Percentiles rank a stretch among this genome's conserved stretches.
These are phyloP conservation scores for Henricia sp. DNA, from an alignment of 53 echinoderm and acorn worm genomes.

Conservation along the genomic window DNA sequence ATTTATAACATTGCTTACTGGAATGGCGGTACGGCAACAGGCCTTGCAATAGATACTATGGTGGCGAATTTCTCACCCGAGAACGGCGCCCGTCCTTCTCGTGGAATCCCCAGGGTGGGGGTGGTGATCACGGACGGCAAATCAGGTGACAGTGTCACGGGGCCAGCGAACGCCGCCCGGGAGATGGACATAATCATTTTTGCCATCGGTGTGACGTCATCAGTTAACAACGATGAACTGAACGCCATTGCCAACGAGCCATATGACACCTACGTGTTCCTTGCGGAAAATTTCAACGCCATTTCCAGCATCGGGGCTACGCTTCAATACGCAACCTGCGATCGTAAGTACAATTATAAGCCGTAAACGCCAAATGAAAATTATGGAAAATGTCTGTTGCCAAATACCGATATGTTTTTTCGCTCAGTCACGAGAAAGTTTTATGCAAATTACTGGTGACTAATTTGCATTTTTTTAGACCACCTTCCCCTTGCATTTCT, in stretches of 20 bases:
- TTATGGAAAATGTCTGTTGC: too few species aligned
- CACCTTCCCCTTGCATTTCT: background rate
- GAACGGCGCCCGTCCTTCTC: background rate
- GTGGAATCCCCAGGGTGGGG: background rate
- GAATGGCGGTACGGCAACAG: background rate
- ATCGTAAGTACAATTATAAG: background rate
- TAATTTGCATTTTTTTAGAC: too few species aligned
- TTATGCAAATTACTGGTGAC: too few species aligned
- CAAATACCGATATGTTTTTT: too few species aligned
- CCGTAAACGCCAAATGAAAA: background rate
- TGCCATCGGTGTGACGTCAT: constrained; percentile 18
- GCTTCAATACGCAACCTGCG: background rate
- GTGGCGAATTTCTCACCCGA: background rate
- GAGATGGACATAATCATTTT: constrained; percentile 1
- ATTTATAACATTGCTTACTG: background rate
- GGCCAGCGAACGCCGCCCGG: background rate
- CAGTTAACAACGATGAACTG: background rate
- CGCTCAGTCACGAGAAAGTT: too few species aligned
- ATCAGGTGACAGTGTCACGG: background rate
- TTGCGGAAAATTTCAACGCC: constrained; percentile 6
- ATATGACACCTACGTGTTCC: constrained; percentile 17
- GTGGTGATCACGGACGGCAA: constrained; percentile 16
- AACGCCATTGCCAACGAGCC: constrained; percentile 17
- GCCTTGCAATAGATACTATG: background rate
- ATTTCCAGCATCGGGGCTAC: constrained; percentile 11